A percentile compares a stretch with the other conserved stretches of the same genome.
phyloP scores from a whole-genome alignment of 2,113 vertebrate species.

The Eulacestoma nigropectus region DNA sequence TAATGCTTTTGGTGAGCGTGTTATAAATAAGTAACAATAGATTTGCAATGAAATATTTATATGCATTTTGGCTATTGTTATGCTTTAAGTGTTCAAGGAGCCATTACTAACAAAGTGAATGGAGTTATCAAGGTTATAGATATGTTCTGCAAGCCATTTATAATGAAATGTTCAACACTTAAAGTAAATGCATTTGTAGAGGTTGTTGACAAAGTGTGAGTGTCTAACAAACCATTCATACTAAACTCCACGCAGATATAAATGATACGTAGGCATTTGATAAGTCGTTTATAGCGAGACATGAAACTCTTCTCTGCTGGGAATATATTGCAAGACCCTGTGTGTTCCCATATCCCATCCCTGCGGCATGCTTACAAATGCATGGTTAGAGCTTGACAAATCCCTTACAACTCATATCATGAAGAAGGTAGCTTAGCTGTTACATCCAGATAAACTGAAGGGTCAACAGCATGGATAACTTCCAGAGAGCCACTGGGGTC shows the following conservation, averaged over 20 bases:
- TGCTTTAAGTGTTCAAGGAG: constrained; percentile 63
- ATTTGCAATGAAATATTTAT: constrained; percentile 75
- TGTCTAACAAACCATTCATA: constrained; percentile 34
- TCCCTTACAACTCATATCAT: neutral
- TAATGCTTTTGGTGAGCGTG: constrained; percentile 71
- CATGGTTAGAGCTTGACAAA: neutral
- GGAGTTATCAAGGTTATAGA: constrained; percentile 71
- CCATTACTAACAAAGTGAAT: constrained; percentile 69
- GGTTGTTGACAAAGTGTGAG: constrained; percentile 50
- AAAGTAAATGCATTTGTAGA: constrained; percentile 52
- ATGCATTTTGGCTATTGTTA: constrained; percentile 66
- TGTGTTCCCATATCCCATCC: neutral
- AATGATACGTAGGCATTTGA: constrained; percentile 14
- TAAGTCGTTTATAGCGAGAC: neutral
- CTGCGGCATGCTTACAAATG: neutral
- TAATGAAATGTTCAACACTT: constrained; percentile 62
- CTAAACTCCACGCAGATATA: constrained; percentile 10
- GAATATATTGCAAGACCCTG: neutral
- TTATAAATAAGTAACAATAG: constrained; percentile 79
- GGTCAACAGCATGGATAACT: neutral
- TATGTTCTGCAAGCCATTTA: constrained; percentile 57
- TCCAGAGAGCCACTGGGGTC: neutral
- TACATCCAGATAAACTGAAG: neutral
- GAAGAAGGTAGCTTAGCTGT: neutral
- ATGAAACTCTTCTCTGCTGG: neutral